A percentile compares a stretch with the other conserved stretches of the same genome.
These are phyloP conservation scores for Sebastes nivosus DNA, from an alignment of 2,797 vertebrate species.

Conservation along the genomic window DNA sequence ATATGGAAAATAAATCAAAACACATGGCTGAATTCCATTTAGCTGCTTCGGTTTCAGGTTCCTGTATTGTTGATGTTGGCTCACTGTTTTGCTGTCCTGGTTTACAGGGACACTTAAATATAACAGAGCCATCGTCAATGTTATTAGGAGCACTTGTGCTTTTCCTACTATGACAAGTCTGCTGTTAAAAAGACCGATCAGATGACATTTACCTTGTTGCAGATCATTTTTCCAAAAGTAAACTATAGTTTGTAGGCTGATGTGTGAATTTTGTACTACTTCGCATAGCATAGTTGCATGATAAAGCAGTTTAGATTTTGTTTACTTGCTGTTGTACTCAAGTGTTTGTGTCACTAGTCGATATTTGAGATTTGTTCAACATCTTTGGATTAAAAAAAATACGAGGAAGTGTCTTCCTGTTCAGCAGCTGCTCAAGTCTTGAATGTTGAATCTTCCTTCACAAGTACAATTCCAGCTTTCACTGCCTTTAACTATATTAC, in stretches of 20 bases:
- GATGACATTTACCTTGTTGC: background rate
- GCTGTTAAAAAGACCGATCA: background rate
- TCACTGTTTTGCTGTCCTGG: background rate
- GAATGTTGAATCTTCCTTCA: background rate
- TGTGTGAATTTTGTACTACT: background rate
- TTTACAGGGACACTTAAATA: background rate
- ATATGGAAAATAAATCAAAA: constrained; percentile 18
- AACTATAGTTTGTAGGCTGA: background rate
- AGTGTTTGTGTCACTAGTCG: background rate
- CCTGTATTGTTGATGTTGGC: background rate
- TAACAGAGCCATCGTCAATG: background rate
- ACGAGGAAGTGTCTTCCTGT: background rate
- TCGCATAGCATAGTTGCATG: background rate
- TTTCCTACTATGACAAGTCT: background rate
- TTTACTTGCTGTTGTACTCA: background rate
- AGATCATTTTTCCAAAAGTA: background rate
- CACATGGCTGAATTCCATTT: background rate
- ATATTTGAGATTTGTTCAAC: background rate
- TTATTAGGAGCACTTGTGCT: background rate
- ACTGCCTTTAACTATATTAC: background rate
- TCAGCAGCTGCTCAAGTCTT: background rate
- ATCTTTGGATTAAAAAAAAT: background rate
- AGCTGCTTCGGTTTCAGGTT: background rate
- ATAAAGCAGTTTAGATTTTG: background rate
- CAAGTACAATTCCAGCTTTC: background rate